Percentiles rank a stretch among this genome's conserved stretches.
These are phyloP conservation scores for Pteruthius melanotis DNA, from an alignment of 2,113 vertebrate genomes.

Conservation along the genomic window DNA sequence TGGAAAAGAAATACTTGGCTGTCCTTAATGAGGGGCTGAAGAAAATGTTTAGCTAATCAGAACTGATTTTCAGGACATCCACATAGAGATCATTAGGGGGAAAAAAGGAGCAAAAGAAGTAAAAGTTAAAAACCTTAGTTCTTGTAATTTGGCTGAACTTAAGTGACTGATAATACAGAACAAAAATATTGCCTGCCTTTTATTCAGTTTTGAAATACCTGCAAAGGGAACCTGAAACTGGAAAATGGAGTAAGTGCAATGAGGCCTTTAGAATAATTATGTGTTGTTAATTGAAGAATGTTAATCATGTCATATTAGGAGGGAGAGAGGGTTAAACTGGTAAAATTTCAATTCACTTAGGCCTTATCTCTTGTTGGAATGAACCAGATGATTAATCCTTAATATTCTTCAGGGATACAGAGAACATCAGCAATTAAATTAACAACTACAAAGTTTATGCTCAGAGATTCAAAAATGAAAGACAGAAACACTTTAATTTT, in stretches of 20 bases:
- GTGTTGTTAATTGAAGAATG: constrained; percentile 84
- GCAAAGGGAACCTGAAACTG: constrained; percentile 43
- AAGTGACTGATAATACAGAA: background rate
- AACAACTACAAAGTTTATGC: constrained; percentile 89
- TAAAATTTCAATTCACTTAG: constrained; percentile 85
- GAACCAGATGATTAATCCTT: constrained; percentile 90
- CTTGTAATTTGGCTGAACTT: background rate
- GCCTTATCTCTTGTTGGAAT: constrained; percentile 85
- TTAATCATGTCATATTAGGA: constrained; percentile 87
- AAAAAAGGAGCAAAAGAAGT: background rate
- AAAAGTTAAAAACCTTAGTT: background rate
- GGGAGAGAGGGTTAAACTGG: constrained; percentile 84
- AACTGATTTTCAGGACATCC: background rate
- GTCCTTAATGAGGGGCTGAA: background rate
- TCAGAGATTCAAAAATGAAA: constrained; percentile 85
- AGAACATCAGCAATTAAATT: constrained; percentile 87
- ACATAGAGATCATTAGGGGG: background rate
- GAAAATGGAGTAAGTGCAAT: constrained; percentile 51
- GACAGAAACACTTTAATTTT: constrained; percentile 85
- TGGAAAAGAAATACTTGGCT: background rate
- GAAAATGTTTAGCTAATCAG: background rate
- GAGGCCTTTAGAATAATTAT: constrained; percentile 75
- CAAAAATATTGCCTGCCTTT: background rate
- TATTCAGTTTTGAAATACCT: constrained; percentile 38
- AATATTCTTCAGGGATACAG: constrained; percentile 84